phyloP scores from a whole-genome alignment of 2,797 vertebrate species.

The Tokudaia tokunoshimensis region DNA sequence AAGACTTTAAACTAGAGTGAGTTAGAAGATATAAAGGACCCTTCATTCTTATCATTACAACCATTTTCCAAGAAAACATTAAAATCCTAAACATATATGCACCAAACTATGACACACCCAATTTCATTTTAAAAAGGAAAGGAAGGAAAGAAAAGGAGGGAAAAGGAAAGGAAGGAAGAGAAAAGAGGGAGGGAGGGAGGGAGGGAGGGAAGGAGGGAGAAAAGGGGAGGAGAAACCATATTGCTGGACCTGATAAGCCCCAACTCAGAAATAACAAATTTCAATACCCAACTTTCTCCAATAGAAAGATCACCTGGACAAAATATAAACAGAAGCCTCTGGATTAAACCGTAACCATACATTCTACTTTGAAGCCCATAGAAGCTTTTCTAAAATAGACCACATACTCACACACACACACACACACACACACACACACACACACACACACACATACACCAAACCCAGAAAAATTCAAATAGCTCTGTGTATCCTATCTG shows the following conservation, averaged over 20 bases:
- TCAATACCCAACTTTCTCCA: neutral
- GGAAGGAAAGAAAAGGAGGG: no score
- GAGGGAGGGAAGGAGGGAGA: no score
- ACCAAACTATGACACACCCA: neutral
- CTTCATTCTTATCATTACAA: neutral
- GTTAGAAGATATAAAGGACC: neutral
- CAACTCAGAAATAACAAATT: neutral
- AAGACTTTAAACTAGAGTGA: neutral
- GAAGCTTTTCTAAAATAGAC: neutral
- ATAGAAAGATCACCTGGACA: neutral
- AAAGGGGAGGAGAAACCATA: no score
- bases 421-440: neutral
- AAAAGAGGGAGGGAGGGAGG: no score
- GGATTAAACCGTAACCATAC: neutral
- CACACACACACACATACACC: neutral
- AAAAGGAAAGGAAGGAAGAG: no score
- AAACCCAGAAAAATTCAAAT: neutral
- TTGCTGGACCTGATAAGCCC: neutral
- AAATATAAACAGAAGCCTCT: neutral
- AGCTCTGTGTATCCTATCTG: neutral
- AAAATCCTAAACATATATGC: neutral
- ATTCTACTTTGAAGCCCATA: neutral
- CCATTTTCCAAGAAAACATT: neutral
- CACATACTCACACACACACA: neutral
- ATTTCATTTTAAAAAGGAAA: neutral